Conservation (phyloP, 2,113 vertebrate genomes). For the Ciconia boyciana region DNA sequence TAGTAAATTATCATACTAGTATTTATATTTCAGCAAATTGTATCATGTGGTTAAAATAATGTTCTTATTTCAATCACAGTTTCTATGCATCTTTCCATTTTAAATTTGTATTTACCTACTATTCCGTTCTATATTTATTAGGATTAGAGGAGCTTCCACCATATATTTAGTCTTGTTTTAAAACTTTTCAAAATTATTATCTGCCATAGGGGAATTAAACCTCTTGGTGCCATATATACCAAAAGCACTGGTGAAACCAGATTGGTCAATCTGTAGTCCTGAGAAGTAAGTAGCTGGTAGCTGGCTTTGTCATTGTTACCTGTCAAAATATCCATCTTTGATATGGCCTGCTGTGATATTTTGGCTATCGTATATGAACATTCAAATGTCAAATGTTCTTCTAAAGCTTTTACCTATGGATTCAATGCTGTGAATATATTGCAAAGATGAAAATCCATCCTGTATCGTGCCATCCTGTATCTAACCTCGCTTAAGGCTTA, state of each 20-base stretch:
- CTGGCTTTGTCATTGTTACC: not conserved
- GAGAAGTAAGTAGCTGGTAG: not conserved
- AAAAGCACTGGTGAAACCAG: not conserved
- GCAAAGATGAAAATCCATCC: not conserved
- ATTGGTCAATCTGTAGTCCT: not conserved
- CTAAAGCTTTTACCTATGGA: not conserved
- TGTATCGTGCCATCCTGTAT: accelerated
- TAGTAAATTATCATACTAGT: not conserved
- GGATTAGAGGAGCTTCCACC: not conserved
- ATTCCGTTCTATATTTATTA: not conserved
- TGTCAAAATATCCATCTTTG: not conserved
- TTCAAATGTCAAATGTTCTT: not conserved
- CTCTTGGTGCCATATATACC: not conserved
- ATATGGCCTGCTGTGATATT: not conserved
- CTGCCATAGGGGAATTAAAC: not conserved
- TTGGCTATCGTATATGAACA: not conserved
- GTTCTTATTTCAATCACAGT: not conserved
- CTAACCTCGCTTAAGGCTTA: not conserved
- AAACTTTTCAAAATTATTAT: not conserved
- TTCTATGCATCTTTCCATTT: not conserved
- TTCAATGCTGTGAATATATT: not conserved
- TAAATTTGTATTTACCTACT: not conserved
- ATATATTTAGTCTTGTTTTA: not conserved
- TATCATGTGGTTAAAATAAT: not conserved
- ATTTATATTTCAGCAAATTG: not conserved